A percentile compares a stretch with the other conserved stretches of the same genome.
These are phyloP conservation scores for Salticus scenicus DNA, from an alignment of 2,888 invertebrate genomes.

Conservation along the genomic window DNA sequence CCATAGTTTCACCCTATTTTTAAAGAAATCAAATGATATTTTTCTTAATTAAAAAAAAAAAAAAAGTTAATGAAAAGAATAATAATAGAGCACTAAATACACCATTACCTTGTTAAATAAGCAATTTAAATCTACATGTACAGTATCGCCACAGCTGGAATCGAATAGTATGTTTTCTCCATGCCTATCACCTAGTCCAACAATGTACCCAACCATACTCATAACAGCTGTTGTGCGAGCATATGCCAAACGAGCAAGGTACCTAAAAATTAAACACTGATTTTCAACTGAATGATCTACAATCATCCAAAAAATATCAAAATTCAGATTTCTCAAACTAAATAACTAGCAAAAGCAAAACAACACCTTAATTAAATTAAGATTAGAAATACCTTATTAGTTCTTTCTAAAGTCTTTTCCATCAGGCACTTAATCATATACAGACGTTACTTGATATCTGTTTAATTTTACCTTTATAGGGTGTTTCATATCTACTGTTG, in stretches of 20 bases:
- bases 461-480: too few relatives aligned
- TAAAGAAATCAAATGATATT: neutral
- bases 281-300: too few relatives aligned
- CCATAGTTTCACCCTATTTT: slow-evolving; percentile 85
- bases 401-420: too few relatives aligned
- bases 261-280: too few relatives aligned
- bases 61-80: neutral
- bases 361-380: too few relatives aligned
- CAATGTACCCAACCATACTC: slow-evolving; percentile 95
- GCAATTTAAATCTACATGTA: slow-evolving; percentile 99
- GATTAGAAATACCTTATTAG: too few relatives aligned
- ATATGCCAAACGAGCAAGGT: slow-evolving; percentile 91
- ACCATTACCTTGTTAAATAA: slow-evolving; percentile 89
- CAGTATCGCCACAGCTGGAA: slow-evolving; percentile 91
- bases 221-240: slow-evolving; percentile 96
- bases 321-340: too few relatives aligned
- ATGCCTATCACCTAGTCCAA: slow-evolving; percentile 97
- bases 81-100: neutral
- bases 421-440: too few relatives aligned
- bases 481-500: too few relatives aligned
- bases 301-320: too few relatives aligned
- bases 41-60: neutral
- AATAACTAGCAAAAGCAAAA: too few relatives aligned
- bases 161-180: slow-evolving; percentile 96
- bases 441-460: too few relatives aligned